Evolutionary conservation across 2,113 vertebrate genomes (phyloP).

Genomic region (Rhinolophus sinicus): DNA sequence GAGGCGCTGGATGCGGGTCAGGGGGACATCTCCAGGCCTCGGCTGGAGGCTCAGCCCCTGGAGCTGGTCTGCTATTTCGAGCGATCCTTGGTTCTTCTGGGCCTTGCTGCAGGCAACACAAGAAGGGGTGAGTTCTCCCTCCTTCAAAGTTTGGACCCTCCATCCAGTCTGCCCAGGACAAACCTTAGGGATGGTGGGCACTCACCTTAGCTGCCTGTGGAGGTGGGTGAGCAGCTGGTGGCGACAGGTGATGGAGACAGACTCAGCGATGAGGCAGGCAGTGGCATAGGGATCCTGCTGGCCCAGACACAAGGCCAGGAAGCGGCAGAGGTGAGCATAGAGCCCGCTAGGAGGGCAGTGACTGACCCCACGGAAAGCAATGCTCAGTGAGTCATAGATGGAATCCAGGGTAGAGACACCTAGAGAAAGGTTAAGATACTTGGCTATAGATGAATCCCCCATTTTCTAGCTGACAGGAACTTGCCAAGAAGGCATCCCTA

Average conservation of each 20-base stretch:
- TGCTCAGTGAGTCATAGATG: slow-evolving; percentile 83
- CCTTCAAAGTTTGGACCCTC: not conserved
- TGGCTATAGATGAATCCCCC: not conserved
- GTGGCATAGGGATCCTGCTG: slow-evolving; percentile 86
- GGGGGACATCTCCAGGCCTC: slow-evolving; percentile 65
- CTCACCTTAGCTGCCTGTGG: slow-evolving; percentile 89
- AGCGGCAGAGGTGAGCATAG: slow-evolving; percentile 87
- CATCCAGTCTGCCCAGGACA: not conserved
- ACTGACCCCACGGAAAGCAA: slow-evolving; percentile 87
- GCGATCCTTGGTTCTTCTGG: slow-evolving; percentile 81
- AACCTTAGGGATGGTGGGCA: not conserved
- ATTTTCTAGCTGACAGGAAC: not conserved
- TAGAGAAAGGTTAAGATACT: slow-evolving; percentile 67
- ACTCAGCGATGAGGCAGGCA: slow-evolving; percentile 90
- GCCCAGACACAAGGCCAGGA: slow-evolving; percentile 88
- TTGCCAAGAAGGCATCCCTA: not conserved
- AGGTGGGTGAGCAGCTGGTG: slow-evolving; percentile 90
- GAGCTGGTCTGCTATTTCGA: slow-evolving; percentile 85
- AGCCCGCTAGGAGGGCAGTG: slow-evolving; percentile 90
- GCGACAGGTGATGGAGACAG: slow-evolving; percentile 89
- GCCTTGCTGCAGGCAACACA: slow-evolving; percentile 85
- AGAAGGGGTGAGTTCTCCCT: not conserved
- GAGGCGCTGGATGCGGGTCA: slow-evolving; percentile 86
- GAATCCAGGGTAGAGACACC: slow-evolving; percentile 86
- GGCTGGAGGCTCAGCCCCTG: slow-evolving; percentile 86